Percentiles rank a stretch among this genome's conserved stretches.
phyloP scores from a whole-genome alignment of 2,797 vertebrate genomes.

The Varecia variegata region DNA sequence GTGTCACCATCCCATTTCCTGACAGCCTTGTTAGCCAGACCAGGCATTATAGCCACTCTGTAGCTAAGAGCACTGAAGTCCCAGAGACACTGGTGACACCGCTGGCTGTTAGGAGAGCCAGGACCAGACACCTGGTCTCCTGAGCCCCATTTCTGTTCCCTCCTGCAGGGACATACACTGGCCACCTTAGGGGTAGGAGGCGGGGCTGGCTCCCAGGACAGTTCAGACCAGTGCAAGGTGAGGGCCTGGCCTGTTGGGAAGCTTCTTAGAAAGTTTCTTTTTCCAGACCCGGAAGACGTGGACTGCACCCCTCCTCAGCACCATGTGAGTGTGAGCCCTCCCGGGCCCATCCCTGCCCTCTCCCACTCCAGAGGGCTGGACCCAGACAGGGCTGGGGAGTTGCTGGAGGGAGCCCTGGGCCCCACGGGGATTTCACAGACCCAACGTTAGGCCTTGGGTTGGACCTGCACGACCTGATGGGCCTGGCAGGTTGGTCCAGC shows the following conservation, averaged over 20 bases:
- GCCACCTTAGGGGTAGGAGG: background rate
- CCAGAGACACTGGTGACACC: background rate
- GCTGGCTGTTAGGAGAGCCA: background rate
- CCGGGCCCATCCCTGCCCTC: background rate
- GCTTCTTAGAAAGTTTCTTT: background rate
- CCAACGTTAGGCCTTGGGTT: background rate
- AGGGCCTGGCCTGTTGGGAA: background rate
- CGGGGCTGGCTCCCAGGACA: background rate
- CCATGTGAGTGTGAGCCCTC: constrained; percentile 84
- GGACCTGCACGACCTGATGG: background rate
- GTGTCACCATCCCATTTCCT: background rate
- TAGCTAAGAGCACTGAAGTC: background rate
- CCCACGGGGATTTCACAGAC: background rate
- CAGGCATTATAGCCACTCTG: background rate
- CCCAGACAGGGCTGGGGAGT: background rate
- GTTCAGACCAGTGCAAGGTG: background rate
- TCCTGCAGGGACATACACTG: background rate
- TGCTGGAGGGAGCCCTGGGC: background rate
- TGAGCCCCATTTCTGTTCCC: rapidly evolving
- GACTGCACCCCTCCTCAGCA: constrained; percentile 91
- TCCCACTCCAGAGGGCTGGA: background rate
- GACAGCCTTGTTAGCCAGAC: background rate
- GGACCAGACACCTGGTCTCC: background rate
- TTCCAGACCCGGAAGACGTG: constrained; percentile 94
- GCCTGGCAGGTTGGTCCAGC: background rate